Evolutionary conservation across 2,797 vertebrate genomes (phyloP), one percentile per base, ranked within the genome.

Genomic region (Tokudaia muenninki): DNA sequence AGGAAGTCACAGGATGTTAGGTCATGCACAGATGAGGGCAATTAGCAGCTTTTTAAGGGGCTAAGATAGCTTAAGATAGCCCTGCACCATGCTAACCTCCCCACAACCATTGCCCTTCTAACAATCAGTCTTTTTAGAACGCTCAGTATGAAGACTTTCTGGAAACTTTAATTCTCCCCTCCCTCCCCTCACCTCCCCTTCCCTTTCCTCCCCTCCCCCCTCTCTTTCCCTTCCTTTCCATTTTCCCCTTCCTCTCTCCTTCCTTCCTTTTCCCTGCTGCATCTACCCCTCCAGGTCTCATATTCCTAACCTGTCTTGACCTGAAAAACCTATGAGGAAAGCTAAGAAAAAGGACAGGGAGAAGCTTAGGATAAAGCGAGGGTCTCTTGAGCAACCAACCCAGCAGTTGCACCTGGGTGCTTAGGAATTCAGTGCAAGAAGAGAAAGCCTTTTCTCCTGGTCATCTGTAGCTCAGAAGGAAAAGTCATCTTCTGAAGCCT

Each of bases 101-200:
- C 31, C 26, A n/a, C 34, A 22, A n/a, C 3, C 52, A 29, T 4
- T 21, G 13, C 29, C 29, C 26, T 65, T 65, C 59, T 65, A 22
- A 50, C 14, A 50, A 3, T 34, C 59, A 84, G 41, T 26, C 59
- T 65, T 84, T 47, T 44, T 7, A 84, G 59, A 65, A 31, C 0
- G 37, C 82, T 47, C 26, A 47, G 59, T 84, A 21, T 1, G 4
- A 29, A 29, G 31, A 63, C 59, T 65, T 83, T 31, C 57, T 47
- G 37, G 57, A 59, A 63, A 47, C 59, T 47, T 47, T 31, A 83
- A 21, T 31, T 47, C 81, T 61, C 52, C 22, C 12, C 3, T 1
- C 47, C 37, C 13, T 1, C 7, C 3, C 3, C 4, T 22, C 2
- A 2, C 7, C 3, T 4, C 0, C 5, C 5, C 1, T 0, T 1